Base-by-base conservation (phyloP, 1,140 invertebrate genomes). In the Nylanderia fulva region DNA sequence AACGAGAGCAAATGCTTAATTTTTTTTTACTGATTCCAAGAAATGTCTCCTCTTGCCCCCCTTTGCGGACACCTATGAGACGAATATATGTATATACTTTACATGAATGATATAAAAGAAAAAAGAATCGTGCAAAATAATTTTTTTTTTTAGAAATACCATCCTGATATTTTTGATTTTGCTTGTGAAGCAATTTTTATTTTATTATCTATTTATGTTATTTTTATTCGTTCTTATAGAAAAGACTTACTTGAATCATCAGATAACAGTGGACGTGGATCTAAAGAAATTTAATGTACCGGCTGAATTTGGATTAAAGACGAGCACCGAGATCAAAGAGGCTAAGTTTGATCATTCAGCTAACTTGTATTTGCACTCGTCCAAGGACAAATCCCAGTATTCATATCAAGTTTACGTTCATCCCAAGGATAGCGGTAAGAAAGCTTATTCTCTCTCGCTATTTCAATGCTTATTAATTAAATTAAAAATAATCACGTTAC, bases 271-370 rank as follows among this genome's bases (percentile, higher is more conserved):
- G 7, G 93, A 96, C 54, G 93, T 97, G 0, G 97, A 97, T 91
- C 92, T 97, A 2, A 96, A 96, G 63, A 97, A 97, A 89, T 94
- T 97, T 33, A 97, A 97, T 15, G 95, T 97, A 13, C 95, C 96
- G 0, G 96, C 97, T 24, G 97, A 97, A 89, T 96, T 97, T 86
- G 96, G 96, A 27, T 93, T 97, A 0, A 96, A 97, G 90, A 95
- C 96, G 0, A 95, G 93, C 21, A 96, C 95, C 15, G 96, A 96
- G 52, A 94, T 96, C 15, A 95, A 96, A 3, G 95, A 96, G 29
- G 94, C 95, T 27, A 94, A 95, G 2, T 94, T 95, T 5, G 96
- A 97, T 88, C 96, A 97, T 85, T 95, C 95, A 27, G 92, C 97
- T 11, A 97, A 97, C 88, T 92, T 97, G n/a, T 96, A 97, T 85